Evolutionary conservation across 2,888 invertebrate genomes (phyloP), one percentile per base, ranked within the genome.

Genomic region (Agrotis exclamationis): DNA sequence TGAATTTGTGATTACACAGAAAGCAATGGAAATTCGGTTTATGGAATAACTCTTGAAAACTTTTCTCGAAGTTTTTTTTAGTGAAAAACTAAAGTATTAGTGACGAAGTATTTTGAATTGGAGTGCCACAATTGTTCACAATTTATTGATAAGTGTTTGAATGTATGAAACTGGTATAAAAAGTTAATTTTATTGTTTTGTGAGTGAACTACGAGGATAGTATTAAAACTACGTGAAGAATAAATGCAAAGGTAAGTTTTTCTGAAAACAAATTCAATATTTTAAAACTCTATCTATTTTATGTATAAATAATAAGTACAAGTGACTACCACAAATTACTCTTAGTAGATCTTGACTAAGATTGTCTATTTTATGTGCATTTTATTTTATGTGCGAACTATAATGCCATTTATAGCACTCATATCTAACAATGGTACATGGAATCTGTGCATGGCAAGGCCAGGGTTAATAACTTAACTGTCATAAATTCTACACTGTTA

Each of bases 401-500:
- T n/a, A 14, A 47, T 58, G 22, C 45, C 39, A 39, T 39, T 9
- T 39, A n/a, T 51, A 48, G 33, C 24, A 57, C 14, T 76, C 50
- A 16, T 51, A 47, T 16, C n/a, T 53, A 51, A 63, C 47, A 79
- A 79, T 63, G 51, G 51, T 20, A 71, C 64, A 51, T 33, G 47
- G 13, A 33, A 28, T 54, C 18, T 20, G 50, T 20, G 44, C 6
- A 20, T n/a, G 57, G 54, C 63, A 80, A 77, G 58, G 70, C 33
- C 78, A 81, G 60, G 54, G 45, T 56, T 57, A 67, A 74, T 65
- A 71, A 69, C 54, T 45, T 16, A 39, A 50, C 53, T 65, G 70
- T 64, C 63, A 77, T 85, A 77, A 71, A 83, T 82, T 83, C 80
- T 68, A 77, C 64, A 33, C 53, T 69, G 70, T 76, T 83, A 71